These are phyloP conservation scores for Thecocarcelia acutangulata DNA, from an alignment of 2,888 invertebrate species.

Conservation along the genomic window DNA sequence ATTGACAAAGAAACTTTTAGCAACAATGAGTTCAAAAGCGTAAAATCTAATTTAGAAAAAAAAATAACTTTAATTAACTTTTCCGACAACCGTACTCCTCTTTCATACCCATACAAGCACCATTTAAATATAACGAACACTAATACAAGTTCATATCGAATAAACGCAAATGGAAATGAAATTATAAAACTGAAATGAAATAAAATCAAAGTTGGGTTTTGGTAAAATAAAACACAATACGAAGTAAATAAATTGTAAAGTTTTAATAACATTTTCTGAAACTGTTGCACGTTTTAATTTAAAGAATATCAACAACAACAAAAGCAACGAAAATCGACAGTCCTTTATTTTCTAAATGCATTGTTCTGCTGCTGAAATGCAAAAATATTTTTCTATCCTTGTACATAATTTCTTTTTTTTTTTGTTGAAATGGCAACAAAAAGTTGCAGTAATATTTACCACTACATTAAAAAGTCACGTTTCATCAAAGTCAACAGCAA, in stretches of 20 bases:
- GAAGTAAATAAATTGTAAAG: slow-evolving; percentile 5
- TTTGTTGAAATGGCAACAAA: slow-evolving; percentile 17
- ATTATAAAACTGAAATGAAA: slow-evolving; percentile 22
- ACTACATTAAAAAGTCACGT: slow-evolving; percentile 66
- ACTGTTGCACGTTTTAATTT: slow-evolving; percentile 66
- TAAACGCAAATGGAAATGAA: neutral
- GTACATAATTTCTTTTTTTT: neutral
- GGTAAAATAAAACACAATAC: slow-evolving; percentile 3
- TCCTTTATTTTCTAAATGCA: slow-evolving; percentile 7
- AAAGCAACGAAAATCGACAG: slow-evolving; percentile 25
- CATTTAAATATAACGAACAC: neutral
- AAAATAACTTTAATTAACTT: slow-evolving; percentile 63
- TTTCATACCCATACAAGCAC: neutral
- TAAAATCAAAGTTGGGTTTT: slow-evolving; percentile 23
- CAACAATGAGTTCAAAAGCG: slow-evolving; percentile 8
- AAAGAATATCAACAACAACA: slow-evolving; percentile 18
- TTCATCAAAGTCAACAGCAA: slow-evolving; percentile 56
- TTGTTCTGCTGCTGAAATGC: slow-evolving; percentile 1
- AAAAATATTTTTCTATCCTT: slow-evolving; percentile 2
- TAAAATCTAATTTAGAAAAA: slow-evolving; percentile 51
- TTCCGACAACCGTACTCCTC: slow-evolving; percentile 10
- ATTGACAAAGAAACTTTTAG: slow-evolving; percentile 8
- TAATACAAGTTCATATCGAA: neutral
- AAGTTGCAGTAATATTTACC: slow-evolving; percentile 57
- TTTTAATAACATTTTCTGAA: slow-evolving; percentile 44